Percentiles rank a stretch among this genome's conserved stretches.
Evolutionary conservation across 2,888 invertebrate species (phyloP).

Genomic region (Gymnosoma rotundatum): DNA sequence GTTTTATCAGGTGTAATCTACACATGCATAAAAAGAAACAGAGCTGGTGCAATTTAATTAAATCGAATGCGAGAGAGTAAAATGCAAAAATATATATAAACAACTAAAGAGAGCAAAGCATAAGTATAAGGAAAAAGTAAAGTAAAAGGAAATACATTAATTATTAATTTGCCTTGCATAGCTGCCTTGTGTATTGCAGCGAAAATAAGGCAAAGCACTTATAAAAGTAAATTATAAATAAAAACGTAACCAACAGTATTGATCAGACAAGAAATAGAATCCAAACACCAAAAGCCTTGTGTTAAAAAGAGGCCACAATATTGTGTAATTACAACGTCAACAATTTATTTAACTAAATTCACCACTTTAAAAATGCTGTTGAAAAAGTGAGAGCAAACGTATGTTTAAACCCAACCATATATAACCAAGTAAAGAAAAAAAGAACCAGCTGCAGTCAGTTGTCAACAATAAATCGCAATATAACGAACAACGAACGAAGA

Average conservation of each 20-base stretch:
- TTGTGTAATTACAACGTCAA: slow-evolving; percentile 53
- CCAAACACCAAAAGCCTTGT: slow-evolving; percentile 9
- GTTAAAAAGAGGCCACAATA: slow-evolving; percentile 54
- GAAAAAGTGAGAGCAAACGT: slow-evolving; percentile 56
- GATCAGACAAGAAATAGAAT: slow-evolving; percentile 22
- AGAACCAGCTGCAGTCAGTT: slow-evolving; percentile 45
- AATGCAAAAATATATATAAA: neutral
- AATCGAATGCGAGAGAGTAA: neutral
- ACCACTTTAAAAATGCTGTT: slow-evolving; percentile 31
- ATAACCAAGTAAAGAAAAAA: slow-evolving; percentile 17
- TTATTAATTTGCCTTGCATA: slow-evolving; percentile 20
- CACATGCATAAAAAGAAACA: neutral
- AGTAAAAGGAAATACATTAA: slow-evolving; percentile 9
- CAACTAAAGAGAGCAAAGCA: neutral
- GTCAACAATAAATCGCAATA: slow-evolving; percentile 46
- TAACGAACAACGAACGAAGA: slow-evolving; percentile 52
- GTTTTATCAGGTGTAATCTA: slow-evolving; percentile 36
- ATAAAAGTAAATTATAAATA: slow-evolving; percentile 63
- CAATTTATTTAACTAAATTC: slow-evolving; percentile 39
- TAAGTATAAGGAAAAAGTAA: neutral
- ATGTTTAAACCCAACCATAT: slow-evolving; percentile 7
- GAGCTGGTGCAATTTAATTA: neutral
- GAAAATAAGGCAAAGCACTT: slow-evolving; percentile 40
- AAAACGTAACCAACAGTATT: slow-evolving; percentile 69
- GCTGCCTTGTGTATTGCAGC: slow-evolving; percentile 5